These are phyloP conservation scores for Mesorhabditis belari DNA, from an alignment of 2,888 invertebrate genomes.

Conservation along the genomic window DNA sequence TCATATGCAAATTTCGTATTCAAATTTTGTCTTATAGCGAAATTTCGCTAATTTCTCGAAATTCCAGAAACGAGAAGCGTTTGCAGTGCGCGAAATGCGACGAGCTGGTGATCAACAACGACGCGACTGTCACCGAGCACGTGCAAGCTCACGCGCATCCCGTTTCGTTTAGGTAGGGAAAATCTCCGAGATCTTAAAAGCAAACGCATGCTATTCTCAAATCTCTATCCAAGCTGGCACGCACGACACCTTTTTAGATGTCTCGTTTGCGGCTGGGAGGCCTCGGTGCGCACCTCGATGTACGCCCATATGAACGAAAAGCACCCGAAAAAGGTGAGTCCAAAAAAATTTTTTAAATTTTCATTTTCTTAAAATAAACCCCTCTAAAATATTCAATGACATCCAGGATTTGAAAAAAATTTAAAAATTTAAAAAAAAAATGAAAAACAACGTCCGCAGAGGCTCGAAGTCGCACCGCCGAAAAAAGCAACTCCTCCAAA, in stretches of 20 bases:
- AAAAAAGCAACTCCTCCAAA: neutral
- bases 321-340: slow-evolving; percentile 22
- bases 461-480: no score
- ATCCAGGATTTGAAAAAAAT: neutral
- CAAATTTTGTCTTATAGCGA: no score
- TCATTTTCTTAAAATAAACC: neutral
- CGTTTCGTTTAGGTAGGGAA: neutral
- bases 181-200: neutral
- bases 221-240: no score
- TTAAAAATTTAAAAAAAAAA: no score
- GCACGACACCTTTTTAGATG: slow-evolving; percentile 12
- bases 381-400: no score
- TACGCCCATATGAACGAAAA: slow-evolving; percentile 25
- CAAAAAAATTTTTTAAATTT: no score
- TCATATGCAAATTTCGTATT: no score
- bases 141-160: slow-evolving; percentile 16
- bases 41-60: no score
- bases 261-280: slow-evolving; percentile 24
- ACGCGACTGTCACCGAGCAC: slow-evolving; percentile 25
- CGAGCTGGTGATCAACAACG: slow-evolving; percentile 19
- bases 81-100: slow-evolving; percentile 25
- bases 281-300: slow-evolving; percentile 18
- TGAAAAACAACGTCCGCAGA: no score
- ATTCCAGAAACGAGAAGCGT: slow-evolving; percentile 15
- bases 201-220: neutral